Evolutionary conservation across 2,888 invertebrate species (phyloP).

Genomic region (Nowickia ferox): DNA sequence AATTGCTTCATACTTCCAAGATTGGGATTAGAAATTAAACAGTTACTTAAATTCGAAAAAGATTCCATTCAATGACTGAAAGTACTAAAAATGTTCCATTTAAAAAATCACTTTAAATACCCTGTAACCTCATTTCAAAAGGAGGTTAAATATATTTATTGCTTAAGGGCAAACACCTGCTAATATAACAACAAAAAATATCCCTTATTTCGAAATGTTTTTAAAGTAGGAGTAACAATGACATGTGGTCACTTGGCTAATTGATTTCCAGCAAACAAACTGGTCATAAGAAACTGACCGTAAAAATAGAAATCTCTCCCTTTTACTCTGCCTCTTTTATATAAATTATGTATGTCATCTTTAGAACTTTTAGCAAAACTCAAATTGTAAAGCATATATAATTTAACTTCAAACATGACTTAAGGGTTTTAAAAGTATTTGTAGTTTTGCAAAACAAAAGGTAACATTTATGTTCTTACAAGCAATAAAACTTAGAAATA

Average conservation of each 20-base stretch:
- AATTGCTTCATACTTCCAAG: no score
- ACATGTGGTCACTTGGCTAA: constrained; percentile 69
- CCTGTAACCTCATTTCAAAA: constrained; percentile 52
- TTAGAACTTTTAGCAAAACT: background rate
- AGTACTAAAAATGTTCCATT: background rate
- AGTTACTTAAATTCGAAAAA: no score
- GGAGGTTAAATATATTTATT: constrained; percentile 27
- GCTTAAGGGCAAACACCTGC: background rate
- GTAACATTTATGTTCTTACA: constrained; percentile 26
- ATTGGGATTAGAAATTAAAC: no score
- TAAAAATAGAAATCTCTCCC: background rate
- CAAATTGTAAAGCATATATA: constrained; percentile 11
- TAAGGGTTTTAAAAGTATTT: constrained; percentile 61
- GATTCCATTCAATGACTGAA: no score
- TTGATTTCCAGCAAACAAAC: constrained; percentile 65
- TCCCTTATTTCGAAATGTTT: constrained; percentile 20
- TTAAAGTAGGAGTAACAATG: constrained; percentile 29
- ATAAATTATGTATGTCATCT: constrained; percentile 27
- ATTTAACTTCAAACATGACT: constrained; percentile 39
- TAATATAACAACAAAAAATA: background rate
- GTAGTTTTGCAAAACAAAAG: constrained; percentile 20
- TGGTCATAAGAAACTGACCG: constrained; percentile 8
- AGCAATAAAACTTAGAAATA: constrained; percentile 25
- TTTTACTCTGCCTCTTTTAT: no score
- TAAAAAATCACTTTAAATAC: constrained; percentile 10